Evolutionary conservation across 2,113 vertebrate genomes (phyloP), one percentile per base, ranked within the genome.

Genomic region (Pseudorasbora parva): DNA sequence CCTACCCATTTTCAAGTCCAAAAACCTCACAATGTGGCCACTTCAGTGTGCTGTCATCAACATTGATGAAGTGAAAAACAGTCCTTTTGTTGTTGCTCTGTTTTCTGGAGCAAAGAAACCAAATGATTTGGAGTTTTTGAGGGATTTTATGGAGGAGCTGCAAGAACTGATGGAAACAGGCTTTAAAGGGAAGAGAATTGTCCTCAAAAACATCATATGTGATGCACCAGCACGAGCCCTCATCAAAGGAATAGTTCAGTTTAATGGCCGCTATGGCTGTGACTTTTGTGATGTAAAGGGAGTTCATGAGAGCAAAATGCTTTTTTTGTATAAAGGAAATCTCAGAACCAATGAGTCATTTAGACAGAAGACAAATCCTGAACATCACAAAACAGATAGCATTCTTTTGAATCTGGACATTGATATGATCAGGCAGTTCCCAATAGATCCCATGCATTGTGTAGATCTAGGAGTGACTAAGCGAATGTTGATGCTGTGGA

Each of bases 311-410:
- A 60, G 59, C n/a, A 60, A 60, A 60, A 60, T 60, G n/a, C 25
- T 64, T 64, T 64, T 30, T 5, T 56, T 56, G 60, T 64, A 64
- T 64, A 64, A 64, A 64, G 60, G 60, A 68, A 68, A 41, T 37
- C 17, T 68, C 64, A 68, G 64, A 68, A 68, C 57, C n/a, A 60
- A 60, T 37, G 7, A 68, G 30, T 41, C 15, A 68, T 68, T 68
- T 33, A 68, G 64, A 68, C 64, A 68, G 64, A 68, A 68, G 27
- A 68, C 30, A 68, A 68, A 68, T 68, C 64, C 64, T 68, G 64
- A 68, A 8, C 30, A 68, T 68, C 64, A 68, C 15, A 37, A 68
- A 17, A 68, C 60, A 68, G 64, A 68, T 19, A 68, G 64, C 64
- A 68, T 68, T 68, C 64, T 68, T 68, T 41, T 68, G 30, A 68